Base-by-base conservation (phyloP, 2,888 invertebrate species). In the Perithous albicinctus region DNA sequence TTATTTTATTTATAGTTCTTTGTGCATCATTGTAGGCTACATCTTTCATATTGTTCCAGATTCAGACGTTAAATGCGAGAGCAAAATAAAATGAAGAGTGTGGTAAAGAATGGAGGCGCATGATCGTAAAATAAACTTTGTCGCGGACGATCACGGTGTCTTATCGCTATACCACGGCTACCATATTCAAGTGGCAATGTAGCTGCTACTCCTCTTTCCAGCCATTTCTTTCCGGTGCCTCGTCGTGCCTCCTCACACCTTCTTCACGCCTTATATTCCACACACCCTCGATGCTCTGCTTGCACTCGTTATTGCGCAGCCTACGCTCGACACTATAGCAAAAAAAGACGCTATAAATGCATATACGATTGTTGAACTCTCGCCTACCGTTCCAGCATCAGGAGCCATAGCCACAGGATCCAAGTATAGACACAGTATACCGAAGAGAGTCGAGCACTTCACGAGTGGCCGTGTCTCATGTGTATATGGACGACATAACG, bases 321-420 rank as follows among this genome's bases (percentile, higher is more conserved):
- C 72, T 59, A 66, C 54, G 70, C 35, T 35, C 75, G 56, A 38
- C 46, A n/a, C 18, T 26, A 6, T 8, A 8, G 41, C 8, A 3
- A 38, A 61, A 72, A 81, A 63, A 23, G 59, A 61, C 48, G 54
- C 51, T 46, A 32, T 74, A 74, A 74, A 81, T 78, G 78, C 74
- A 63, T 56, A 69, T 46, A 63, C 72, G 73, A 81, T 81, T 77
- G 77, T 81, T 81, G 63, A 78, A 73, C 59, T 69, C 70, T 69
- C 72, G 76, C 76, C 75, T 80, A 75, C 74, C 64, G 48, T 61
- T 46, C 8, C 51, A 48, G 56, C 66, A 43, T 20, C 26, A 23
- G 69, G 26, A 67, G 48, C 38, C 32, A 35, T 32, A 35, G 15
- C 7, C 1, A 4, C 56, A 54, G 51, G 7, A 23, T 38, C 67